Conservation (phyloP, 92 coral and sea anemone species). For the Meandrina meandrites region DNA sequence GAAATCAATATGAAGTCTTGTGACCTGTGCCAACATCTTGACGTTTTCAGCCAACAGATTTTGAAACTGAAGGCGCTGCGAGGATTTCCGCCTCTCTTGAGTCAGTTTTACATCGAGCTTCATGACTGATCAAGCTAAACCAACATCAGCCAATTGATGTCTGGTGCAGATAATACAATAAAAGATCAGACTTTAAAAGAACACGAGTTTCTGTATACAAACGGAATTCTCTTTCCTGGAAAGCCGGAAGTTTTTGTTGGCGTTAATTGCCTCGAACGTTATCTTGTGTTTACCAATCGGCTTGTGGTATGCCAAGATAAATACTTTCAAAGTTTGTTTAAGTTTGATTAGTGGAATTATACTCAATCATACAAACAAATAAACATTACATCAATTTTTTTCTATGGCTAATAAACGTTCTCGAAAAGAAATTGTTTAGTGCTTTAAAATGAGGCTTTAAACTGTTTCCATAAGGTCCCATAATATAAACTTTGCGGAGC, state of each 20-base stretch:
- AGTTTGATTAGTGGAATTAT: background rate
- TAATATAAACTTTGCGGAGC: background rate
- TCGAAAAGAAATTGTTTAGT: background rate
- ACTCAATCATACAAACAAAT: conserved; percentile 3
- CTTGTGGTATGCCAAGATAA: background rate
- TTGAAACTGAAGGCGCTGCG: background rate
- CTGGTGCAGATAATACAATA: background rate
- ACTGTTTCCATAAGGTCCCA: too few species aligned
- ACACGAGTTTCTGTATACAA: background rate
- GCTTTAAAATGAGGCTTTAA: background rate
- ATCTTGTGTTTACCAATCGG: conserved; percentile 2
- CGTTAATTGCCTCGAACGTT: background rate
- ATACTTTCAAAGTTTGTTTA: background rate
- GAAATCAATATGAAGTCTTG: background rate
- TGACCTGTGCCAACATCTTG: too few species aligned
- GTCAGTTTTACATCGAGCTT: background rate
- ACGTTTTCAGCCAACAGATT: background rate
- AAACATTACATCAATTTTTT: background rate
- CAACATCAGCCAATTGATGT: background rate
- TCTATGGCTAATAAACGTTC: background rate
- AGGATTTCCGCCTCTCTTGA: background rate
- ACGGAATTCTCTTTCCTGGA: background rate
- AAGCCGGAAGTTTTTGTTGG: conserved; percentile 6
- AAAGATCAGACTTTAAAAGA: background rate
- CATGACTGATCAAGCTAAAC: background rate